Base-by-base conservation (phyloP, 2,888 invertebrate genomes). In the Brachyptera putata region DNA sequence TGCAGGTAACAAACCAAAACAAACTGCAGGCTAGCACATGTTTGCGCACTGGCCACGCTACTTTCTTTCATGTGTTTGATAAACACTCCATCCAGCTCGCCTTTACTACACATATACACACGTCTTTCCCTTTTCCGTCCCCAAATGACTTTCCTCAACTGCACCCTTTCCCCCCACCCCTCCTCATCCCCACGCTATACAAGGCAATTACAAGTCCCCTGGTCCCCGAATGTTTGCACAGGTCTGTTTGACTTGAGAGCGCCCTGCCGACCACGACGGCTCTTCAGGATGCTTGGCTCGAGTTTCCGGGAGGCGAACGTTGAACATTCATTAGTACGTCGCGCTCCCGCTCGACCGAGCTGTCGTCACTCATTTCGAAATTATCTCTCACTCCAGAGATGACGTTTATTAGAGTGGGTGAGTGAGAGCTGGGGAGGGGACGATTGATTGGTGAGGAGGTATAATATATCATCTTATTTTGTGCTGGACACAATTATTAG, bases 261-360 rank as follows among this genome's bases (percentile, higher is more conserved):
- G 41, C 3, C 37, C 5, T 13, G n/a, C 18, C 5, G 11, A 7
- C 41, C 18, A 16, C 41, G 41, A n/a, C 16, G 21, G 16, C 1
- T 41, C n/a, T n/a, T n/a, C n/a, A n/a, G 49, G 13, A 21, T 18
- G 43, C 11, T 37, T 30, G 50, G 48, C 37, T 34, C 58, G 50
- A 50, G 58, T 58, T 58, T 58, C 58, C 50, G 58, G 49, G 41
- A n/a, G 30, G 24, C 13, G 30, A 26, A 26, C 41, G 18, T 21
- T 16, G 49, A 26, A 49, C 49, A 49, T 49, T 49, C 49, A 49
- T 49, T 49, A 49, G 49, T 25, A 11, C 49, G 16, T 13, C 26
- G 49, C 26, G n/a, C n/a, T n/a, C n/a, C n/a, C n/a, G n/a, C n/a
- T n/a, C n/a, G 49, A 26, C 49, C 49, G 49, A 49, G 49, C 49